Conservation (phyloP, 1,140 invertebrate species). For the Drosophila biarmipes region DNA sequence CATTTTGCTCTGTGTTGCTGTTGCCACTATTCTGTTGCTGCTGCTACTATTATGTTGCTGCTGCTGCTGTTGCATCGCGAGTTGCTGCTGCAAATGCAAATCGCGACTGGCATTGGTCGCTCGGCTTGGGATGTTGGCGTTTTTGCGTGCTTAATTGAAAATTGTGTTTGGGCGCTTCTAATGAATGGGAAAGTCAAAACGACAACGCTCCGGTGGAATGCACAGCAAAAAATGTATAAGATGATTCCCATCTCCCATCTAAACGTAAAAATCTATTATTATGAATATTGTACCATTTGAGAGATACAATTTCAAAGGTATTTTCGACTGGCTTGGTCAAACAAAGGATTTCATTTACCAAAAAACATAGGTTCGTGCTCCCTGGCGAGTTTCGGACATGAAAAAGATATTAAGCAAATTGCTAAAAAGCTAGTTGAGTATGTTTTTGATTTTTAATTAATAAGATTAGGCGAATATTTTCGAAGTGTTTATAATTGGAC, state of each 20-base stretch:
- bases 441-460: background rate
- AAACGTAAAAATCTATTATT: background rate
- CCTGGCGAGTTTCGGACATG: too few relatives aligned
- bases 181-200: conserved; percentile 52
- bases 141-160: conserved; percentile 73
- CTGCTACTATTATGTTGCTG: conserved; percentile 17
- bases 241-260: background rate
- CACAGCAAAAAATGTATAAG: conserved; percentile 8
- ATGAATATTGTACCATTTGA: too few relatives aligned
- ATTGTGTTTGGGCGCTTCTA: conserved; percentile 51
- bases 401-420: background rate
- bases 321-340: too few relatives aligned
- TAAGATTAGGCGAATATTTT: background rate
- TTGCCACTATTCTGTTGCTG: conserved; percentile 9
- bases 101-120: conserved; percentile 52
- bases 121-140: conserved; percentile 66
- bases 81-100: conserved; percentile 71
- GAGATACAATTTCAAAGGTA: too few relatives aligned
- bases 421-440: background rate
- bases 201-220: conserved; percentile 1
- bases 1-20: background rate
- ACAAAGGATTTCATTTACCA: too few relatives aligned
- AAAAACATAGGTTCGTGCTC: too few relatives aligned
- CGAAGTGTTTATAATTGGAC: background rate
- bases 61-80: conserved; percentile 16